phyloP scores from a whole-genome alignment of 2,888 invertebrate genomes.

The Nephrotoma appendiculata region DNA sequence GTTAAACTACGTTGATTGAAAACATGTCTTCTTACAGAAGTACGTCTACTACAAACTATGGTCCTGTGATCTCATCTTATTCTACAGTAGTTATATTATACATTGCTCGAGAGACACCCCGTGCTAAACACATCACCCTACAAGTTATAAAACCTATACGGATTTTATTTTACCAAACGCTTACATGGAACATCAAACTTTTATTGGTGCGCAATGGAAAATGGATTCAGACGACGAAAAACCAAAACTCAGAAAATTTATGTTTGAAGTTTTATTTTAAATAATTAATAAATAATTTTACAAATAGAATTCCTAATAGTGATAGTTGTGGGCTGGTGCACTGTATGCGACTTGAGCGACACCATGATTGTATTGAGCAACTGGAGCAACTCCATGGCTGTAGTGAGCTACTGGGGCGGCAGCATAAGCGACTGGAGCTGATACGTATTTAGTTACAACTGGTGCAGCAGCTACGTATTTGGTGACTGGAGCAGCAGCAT shows the following conservation, averaged over 20 bases:
- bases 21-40: too few relatives aligned
- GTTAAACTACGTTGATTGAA: too few relatives aligned
- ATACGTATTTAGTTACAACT: conserved; percentile 7
- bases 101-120: too few relatives aligned
- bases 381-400: neutral
- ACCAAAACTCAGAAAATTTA: neutral
- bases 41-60: too few relatives aligned
- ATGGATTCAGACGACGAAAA: too few relatives aligned
- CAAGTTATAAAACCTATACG: too few relatives aligned
- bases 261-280: neutral
- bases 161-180: too few relatives aligned
- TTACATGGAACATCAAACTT: too few relatives aligned
- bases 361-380: neutral
- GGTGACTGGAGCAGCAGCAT: neutral
- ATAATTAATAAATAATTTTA: neutral
- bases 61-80: too few relatives aligned
- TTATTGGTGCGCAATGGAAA: too few relatives aligned
- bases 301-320: neutral
- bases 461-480: conserved; percentile 5
- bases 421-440: conserved; percentile 11
- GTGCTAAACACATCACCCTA: too few relatives aligned
- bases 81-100: too few relatives aligned
- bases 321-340: neutral
- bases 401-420: conserved; percentile 8
- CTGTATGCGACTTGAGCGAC: neutral